Conservation (phyloP, 2,113 vertebrate species). For the Axis porcinus region DNA sequence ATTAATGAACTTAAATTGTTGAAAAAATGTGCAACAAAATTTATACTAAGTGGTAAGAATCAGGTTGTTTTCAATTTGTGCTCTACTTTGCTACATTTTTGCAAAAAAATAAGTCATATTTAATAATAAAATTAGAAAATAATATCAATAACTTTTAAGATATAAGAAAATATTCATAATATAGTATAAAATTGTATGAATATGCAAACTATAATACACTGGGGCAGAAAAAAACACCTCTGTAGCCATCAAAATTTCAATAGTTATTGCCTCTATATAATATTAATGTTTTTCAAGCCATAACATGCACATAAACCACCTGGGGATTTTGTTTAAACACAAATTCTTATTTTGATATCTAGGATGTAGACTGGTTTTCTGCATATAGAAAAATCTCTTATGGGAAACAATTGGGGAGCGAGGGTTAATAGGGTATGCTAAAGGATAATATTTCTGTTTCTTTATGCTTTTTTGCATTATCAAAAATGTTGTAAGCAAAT, state of each 20-base stretch:
- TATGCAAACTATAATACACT: neutral
- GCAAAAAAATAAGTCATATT: neutral
- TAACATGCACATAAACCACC: too few species aligned
- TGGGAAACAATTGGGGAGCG: neutral
- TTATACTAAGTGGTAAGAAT: neutral
- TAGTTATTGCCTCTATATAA: neutral
- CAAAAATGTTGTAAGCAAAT: neutral
- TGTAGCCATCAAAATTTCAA: neutral
- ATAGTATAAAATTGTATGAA: neutral
- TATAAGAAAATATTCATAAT: neutral
- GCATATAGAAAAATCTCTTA: neutral
- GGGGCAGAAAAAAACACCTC: neutral
- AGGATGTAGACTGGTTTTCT: neutral
- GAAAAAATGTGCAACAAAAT: neutral
- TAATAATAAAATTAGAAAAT: neutral
- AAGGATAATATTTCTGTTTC: neutral
- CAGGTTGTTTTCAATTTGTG: neutral
- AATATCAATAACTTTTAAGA: neutral
- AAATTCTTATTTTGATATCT: neutral
- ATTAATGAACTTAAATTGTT: neutral
- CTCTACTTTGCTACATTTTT: neutral
- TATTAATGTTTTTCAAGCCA: neutral
- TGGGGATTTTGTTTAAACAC: neutral
- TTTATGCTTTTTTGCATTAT: neutral
- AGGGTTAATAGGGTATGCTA: neutral